Conservation (phyloP, 1,140 invertebrate species). For the Scaptomyza pallida region DNA sequence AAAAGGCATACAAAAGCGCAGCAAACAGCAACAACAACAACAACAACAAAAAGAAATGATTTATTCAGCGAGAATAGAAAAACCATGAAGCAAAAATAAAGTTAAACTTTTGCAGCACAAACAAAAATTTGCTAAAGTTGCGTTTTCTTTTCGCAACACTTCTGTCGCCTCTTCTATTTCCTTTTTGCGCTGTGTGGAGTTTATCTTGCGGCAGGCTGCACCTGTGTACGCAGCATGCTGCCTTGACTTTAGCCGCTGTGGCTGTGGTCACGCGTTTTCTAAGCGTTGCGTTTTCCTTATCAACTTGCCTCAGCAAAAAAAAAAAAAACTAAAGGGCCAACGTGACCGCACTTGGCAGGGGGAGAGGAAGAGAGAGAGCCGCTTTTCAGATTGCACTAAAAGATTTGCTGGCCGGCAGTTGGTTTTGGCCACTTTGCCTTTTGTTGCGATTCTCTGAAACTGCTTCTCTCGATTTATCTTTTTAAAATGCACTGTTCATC, state of each 20-base stretch:
- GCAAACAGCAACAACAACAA: too few species aligned
- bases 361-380: slow-evolving; percentile 22
- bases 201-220: slow-evolving; percentile 71
- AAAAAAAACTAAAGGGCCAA: slow-evolving; percentile 31
- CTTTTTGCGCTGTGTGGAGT: slow-evolving; percentile 45
- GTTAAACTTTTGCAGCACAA: slow-evolving; percentile 49
- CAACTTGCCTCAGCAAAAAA: slow-evolving; percentile 31
- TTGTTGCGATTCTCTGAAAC: slow-evolving; percentile 19
- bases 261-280: slow-evolving; percentile 78
- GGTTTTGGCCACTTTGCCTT: slow-evolving; percentile 51
- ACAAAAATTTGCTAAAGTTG: slow-evolving; percentile 74
- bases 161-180: slow-evolving; percentile 5
- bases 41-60: too few species aligned
- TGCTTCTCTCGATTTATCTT: slow-evolving; percentile 1
- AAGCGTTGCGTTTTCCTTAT: slow-evolving; percentile 79
- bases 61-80: slow-evolving; percentile 57
- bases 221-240: slow-evolving; percentile 45
- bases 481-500: background rate
- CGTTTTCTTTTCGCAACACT: slow-evolving; percentile 57
- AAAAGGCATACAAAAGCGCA: slow-evolving; percentile 29
- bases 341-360: slow-evolving; percentile 54
- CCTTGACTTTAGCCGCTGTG: slow-evolving; percentile 21
- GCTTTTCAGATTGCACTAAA: slow-evolving; percentile 74
- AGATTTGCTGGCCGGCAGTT: slow-evolving; percentile 55
- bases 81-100: slow-evolving; percentile 10